These are phyloP conservation scores for Polydrusus tereticollis DNA, from an alignment of 2,888 invertebrate genomes.

Conservation along the genomic window DNA sequence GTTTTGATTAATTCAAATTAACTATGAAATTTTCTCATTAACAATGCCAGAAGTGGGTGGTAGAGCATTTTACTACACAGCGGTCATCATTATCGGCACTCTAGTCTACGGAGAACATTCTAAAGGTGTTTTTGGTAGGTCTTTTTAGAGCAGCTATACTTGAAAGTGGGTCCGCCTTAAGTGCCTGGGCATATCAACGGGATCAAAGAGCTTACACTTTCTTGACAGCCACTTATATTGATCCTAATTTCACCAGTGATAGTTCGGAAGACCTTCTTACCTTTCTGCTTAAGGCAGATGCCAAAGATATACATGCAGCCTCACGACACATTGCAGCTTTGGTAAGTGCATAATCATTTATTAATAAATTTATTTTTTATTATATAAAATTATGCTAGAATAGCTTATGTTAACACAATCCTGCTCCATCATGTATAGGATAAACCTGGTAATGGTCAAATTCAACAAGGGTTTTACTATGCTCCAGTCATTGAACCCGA, in stretches of 20 bases:
- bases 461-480: slow-evolving; percentile 52
- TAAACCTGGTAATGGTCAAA: slow-evolving; percentile 40
- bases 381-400: too few relatives aligned
- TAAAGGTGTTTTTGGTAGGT: too few relatives aligned
- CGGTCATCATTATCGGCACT: too few relatives aligned
- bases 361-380: too few relatives aligned
- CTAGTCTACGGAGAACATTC: too few relatives aligned
- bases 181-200: slow-evolving; percentile 61
- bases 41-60: too few relatives aligned
- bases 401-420: too few relatives aligned
- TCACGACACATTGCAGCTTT: slow-evolving; percentile 28
- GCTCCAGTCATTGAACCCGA: slow-evolving; percentile 52
- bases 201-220: slow-evolving; percentile 55
- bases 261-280: slow-evolving; percentile 50
- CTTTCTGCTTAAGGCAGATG: slow-evolving; percentile 45
- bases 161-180: slow-evolving; percentile 60
- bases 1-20: too few relatives aligned
- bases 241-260: slow-evolving; percentile 50
- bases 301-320: slow-evolving; percentile 46
- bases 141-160: slow-evolving; percentile 60
- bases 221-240: slow-evolving; percentile 54
- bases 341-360: too few relatives aligned
- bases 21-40: too few relatives aligned
- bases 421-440: slow-evolving; percentile 33
- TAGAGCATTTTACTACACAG: too few relatives aligned